Percentiles rank a stretch among this genome's conserved stretches.
phyloP scores from a whole-genome alignment of 2,888 invertebrate genomes.

The Acronicta psi region DNA sequence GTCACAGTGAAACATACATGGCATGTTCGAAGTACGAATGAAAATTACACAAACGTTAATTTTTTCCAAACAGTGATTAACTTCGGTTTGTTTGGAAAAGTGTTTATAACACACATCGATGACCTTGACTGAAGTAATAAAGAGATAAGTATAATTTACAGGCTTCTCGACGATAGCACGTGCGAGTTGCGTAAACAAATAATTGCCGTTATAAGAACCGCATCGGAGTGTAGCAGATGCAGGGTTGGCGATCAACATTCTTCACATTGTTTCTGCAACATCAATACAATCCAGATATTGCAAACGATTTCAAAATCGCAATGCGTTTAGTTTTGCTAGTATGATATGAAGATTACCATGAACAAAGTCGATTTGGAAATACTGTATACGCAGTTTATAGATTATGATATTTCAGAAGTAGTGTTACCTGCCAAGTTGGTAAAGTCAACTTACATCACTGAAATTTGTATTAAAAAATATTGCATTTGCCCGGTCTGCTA shows the following conservation, averaged over 20 bases:
- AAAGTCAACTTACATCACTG: constrained; percentile 15
- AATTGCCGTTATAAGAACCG: constrained; percentile 72
- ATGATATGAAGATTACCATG: constrained; percentile 7
- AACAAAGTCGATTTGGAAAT: constrained; percentile 15
- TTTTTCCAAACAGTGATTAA: constrained; percentile 9
- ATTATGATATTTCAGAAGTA: constrained; percentile 14
- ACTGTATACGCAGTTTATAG: too few species aligned
- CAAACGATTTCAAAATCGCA: constrained; percentile 14
- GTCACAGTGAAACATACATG: constrained; percentile 13
- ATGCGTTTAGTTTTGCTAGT: constrained; percentile 12
- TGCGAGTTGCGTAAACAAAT: constrained; percentile 67
- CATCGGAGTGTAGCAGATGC: constrained; percentile 61
- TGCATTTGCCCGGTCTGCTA: constrained; percentile 1
- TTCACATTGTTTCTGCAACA: constrained; percentile 12
- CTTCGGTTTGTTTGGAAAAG: constrained; percentile 2
- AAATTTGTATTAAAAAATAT: constrained; percentile 16
- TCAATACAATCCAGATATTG: constrained; percentile 1
- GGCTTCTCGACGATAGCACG: constrained; percentile 48
- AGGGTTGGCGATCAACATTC: constrained; percentile 44
- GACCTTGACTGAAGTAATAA: constrained; percentile 66
- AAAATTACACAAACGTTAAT: constrained; percentile 11
- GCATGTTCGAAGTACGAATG: background rate
- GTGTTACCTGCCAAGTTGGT: constrained; percentile 8
- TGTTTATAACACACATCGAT: constrained; percentile 28
- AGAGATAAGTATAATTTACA: constrained; percentile 61